Evolutionary conservation across 2,797 vertebrate species (phyloP), one percentile per base, ranked within the genome.

Genomic region (Neoniphon sammara): DNA sequence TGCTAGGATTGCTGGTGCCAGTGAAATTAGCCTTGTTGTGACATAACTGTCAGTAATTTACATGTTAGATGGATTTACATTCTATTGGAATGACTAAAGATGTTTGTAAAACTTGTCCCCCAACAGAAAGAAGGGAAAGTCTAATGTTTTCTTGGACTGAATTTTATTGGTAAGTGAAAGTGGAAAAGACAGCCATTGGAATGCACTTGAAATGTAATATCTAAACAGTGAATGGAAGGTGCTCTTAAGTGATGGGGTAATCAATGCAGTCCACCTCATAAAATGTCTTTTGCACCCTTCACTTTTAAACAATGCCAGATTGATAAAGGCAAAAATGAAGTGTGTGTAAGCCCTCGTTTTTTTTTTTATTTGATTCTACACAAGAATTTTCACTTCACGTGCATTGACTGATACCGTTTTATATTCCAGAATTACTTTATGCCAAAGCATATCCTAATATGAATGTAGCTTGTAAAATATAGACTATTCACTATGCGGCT

Each of bases 391-490:
- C 17, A 70, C 15, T 52, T 49, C 4, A 54, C 7, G 66, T 73
- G 30, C 47, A 66, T 63, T 60, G 69, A 61, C 47, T 60, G 15
- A 54, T 36, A 44, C 34, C 66, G 21, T 78, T 50, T 81, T 73
- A 67, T 87, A 76, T 77, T 68, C 3, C 75, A 73, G 2, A 82
- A 66, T 75, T 14, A 62, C 30, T 60, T 81, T 76, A 92, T 88
- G 89, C 89, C 89, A 92, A 93, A 92, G 88, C 89, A 92, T 91
- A 88, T 93, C 75, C 86, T 73, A 86, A 90, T 62, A 74, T 89
- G 85, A 92, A 93, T 91, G 91, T 93, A 89, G 72, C 86, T 63
- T n/a, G 12, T 80, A 65, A 77, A 76, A 44, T 83, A 77, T 58
- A 82, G 77, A 76, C 27, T 2, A 70, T 82, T 86, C 70, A 82